A percentile compares a stretch with the other conserved stretches of the same genome.
Conservation (phyloP, 1,140 invertebrate species). For the Tetraneura akinire region DNA sequence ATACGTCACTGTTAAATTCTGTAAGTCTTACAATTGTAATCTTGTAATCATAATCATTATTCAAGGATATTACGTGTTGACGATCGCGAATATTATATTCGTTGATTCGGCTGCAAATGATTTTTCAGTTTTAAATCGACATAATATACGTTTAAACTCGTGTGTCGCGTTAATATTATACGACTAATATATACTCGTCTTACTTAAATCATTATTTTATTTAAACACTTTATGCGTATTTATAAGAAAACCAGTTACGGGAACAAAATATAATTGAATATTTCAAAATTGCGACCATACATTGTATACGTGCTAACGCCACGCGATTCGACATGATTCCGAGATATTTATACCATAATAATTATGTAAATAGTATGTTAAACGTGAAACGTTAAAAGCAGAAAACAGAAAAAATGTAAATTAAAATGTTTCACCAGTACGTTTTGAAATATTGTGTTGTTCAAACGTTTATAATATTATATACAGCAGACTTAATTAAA, state of each 20-base stretch:
- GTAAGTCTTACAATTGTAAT: too few species aligned
- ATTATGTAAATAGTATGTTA: conserved; percentile 13
- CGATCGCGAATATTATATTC: too few species aligned
- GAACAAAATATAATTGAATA: not conserved
- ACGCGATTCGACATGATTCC: not conserved
- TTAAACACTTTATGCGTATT: not conserved
- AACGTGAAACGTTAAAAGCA: not conserved
- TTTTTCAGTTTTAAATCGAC: too few species aligned
- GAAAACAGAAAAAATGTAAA: not conserved
- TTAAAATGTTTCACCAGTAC: not conserved
- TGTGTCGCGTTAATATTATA: too few species aligned
- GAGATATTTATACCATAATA: not conserved
- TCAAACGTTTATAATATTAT: not conserved
- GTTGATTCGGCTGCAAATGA: too few species aligned
- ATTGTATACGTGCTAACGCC: too few species aligned
- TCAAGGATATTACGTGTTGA: too few species aligned
- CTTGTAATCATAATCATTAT: too few species aligned
- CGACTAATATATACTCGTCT: too few species aligned
- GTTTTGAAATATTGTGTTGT: not conserved
- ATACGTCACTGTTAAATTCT: too few species aligned
- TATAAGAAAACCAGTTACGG: conserved; percentile 11
- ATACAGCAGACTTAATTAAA: not conserved
- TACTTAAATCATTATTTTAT: too few species aligned
- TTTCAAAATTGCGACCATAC: not conserved
- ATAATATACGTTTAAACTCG: too few species aligned